These are phyloP conservation scores for Acanthochromis polyacanthus DNA, from an alignment of 2,113 vertebrate species.

Conservation along the genomic window DNA sequence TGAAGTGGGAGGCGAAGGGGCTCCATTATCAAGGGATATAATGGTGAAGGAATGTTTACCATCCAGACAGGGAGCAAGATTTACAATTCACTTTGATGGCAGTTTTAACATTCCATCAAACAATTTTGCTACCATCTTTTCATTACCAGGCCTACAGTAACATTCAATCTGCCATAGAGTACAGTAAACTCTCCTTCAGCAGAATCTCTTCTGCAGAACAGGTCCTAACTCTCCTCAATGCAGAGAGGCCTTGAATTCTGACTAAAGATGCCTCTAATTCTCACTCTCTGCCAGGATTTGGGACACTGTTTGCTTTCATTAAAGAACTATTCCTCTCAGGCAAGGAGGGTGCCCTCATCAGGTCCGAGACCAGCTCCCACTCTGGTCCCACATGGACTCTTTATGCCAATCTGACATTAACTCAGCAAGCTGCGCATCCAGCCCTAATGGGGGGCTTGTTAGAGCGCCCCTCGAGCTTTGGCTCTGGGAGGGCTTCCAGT, in stretches of 20 bases:
- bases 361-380: slow-evolving; percentile 17
- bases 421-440: slow-evolving; percentile 62
- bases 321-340: slow-evolving; percentile 62
- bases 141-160: not conserved
- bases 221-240: slow-evolving; percentile 10
- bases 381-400: slow-evolving; percentile 47
- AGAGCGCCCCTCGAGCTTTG: slow-evolving; percentile 57
- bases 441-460: slow-evolving; percentile 67
- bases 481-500: slow-evolving; percentile 51
- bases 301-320: slow-evolving; percentile 58
- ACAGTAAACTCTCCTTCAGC: not conserved
- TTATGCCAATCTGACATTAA: slow-evolving; percentile 67
- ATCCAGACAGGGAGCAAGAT: no score
- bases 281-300: slow-evolving; percentile 49
- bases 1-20: no score
- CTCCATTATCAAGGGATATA: no score
- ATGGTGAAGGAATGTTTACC: no score
- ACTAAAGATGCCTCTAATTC: slow-evolving; percentile 54
- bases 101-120: no score
- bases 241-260: slow-evolving; percentile 37
- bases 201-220: slow-evolving; percentile 3
- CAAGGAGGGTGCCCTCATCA: slow-evolving; percentile 27
- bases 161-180: not conserved
- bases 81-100: no score
- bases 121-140: no score